A percentile compares a stretch with the other conserved stretches of the same genome.
These are phyloP conservation scores for Chloebia gouldiae DNA, from an alignment of 2,113 vertebrate species.

Conservation along the genomic window DNA sequence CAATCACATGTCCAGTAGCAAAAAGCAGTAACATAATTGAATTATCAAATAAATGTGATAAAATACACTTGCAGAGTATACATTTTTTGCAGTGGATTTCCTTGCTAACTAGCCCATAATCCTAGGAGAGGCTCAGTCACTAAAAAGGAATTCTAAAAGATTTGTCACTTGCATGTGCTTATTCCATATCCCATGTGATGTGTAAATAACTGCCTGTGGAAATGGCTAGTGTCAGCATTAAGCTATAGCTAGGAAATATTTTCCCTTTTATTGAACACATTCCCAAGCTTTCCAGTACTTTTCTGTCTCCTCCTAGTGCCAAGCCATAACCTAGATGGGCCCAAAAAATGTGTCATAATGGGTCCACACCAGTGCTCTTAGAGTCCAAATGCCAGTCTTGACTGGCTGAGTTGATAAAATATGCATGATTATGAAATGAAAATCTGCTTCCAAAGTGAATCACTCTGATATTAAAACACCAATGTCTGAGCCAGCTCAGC, in stretches of 20 bases:
- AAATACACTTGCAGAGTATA: background rate
- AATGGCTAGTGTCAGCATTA: background rate
- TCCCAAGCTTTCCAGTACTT: background rate
- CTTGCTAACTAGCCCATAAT: background rate
- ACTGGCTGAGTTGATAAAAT: conserved; percentile 2
- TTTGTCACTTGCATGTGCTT: background rate
- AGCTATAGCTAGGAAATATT: background rate
- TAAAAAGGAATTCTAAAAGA: background rate
- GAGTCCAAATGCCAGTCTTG: background rate
- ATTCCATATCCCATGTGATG: background rate
- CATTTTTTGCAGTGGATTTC: background rate
- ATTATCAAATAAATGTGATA: background rate
- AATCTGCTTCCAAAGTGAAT: background rate
- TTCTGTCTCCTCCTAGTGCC: background rate
- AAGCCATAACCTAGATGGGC: background rate
- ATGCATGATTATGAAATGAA: background rate
- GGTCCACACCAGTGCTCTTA: background rate
- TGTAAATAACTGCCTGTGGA: background rate
- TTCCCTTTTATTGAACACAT: background rate
- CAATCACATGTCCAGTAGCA: background rate
- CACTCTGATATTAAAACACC: background rate
- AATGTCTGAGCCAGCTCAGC: background rate
- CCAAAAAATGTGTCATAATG: background rate
- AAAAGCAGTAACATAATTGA: background rate
- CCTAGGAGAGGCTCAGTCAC: background rate